A percentile compares a stretch with the other conserved stretches of the same genome.
Conservation (phyloP, 2,797 vertebrate species). For the Myripristis murdjan region DNA sequence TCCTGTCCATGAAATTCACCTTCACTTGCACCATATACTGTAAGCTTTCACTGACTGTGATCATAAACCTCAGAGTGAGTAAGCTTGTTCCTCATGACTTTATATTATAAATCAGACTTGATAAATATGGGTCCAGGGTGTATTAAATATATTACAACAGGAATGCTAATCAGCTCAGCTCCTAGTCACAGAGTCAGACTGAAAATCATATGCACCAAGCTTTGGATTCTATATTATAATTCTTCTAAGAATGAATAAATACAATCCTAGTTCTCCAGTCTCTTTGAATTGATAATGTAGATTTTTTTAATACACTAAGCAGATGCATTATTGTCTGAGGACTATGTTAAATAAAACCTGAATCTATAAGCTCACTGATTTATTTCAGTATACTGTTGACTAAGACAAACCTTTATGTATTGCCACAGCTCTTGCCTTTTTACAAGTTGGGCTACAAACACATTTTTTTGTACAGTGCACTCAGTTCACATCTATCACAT, state of each 20-base stretch:
- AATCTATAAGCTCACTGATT: neutral
- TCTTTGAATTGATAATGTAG: neutral
- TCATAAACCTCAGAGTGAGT: constrained; percentile 14
- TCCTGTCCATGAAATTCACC: neutral
- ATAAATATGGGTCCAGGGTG: too few relatives aligned
- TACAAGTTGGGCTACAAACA: constrained; percentile 11
- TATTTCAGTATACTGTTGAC: constrained; percentile 7
- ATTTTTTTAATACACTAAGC: neutral
- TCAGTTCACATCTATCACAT: constrained; percentile 37
- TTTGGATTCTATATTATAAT: neutral
- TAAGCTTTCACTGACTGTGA: constrained; percentile 8
- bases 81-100: neutral
- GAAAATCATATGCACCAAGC: neutral
- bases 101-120: neutral
- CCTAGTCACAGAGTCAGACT: neutral
- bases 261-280: too few relatives aligned
- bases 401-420: neutral
- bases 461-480: constrained; percentile 37
- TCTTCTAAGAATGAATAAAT: neutral
- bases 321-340: neutral
- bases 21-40: neutral
- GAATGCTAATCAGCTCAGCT: neutral
- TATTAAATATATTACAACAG: neutral
- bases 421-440: neutral
- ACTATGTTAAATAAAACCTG: neutral